Evolutionary conservation across 2,888 invertebrate genomes (phyloP), one percentile per base, ranked within the genome.

Genomic region (Gryllus longicercus): DNA sequence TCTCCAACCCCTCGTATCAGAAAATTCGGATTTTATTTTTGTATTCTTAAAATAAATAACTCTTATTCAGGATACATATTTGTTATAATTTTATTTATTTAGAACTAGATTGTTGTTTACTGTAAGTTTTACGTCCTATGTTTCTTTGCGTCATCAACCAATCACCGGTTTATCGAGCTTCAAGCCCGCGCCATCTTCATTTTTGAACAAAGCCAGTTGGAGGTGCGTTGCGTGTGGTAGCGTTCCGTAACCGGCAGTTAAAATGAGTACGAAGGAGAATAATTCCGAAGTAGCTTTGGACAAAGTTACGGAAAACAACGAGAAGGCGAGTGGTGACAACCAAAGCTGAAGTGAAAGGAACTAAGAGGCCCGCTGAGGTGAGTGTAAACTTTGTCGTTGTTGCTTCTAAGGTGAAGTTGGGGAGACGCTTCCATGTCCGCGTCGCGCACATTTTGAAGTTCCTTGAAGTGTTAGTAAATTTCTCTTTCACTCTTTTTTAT

Each of bases 361-460:
- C 93, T 87, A 95, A 95, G 90, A 92, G 95, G 90, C 92, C 94
- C 89, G 94, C 94, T 86, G 95, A 95, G 92, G 95, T 95, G 89
- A 93, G 94, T 91, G 79, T 63, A 79, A 78, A 79, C 77, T 79
- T 79, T 63, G n/a, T 38, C 38, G 63, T n/a, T 63, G n/a, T n/a
- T 63, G 16, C n/a, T 18, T 18, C 50, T n/a, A 63, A 14, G 63
- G 63, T n/a, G 63, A 63, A 4, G 63, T n/a, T n/a, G 63, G n/a
- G 11, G 14, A 63, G 63, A 63, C 63, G 14, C 63, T 63, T 63
- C 63, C 63, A 63, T n/a, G 63, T n/a, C 63, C 63, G 63, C 63
- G 63, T 63, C 63, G 16, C n/a, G 63, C n/a, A n/a, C 8, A n/a
- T 14, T 63, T 14, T 63, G 14, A 63, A 63, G 63, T n/a, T 38